Base-by-base conservation (phyloP, 2,888 invertebrate species). In the Limnephilus marmoratus region DNA sequence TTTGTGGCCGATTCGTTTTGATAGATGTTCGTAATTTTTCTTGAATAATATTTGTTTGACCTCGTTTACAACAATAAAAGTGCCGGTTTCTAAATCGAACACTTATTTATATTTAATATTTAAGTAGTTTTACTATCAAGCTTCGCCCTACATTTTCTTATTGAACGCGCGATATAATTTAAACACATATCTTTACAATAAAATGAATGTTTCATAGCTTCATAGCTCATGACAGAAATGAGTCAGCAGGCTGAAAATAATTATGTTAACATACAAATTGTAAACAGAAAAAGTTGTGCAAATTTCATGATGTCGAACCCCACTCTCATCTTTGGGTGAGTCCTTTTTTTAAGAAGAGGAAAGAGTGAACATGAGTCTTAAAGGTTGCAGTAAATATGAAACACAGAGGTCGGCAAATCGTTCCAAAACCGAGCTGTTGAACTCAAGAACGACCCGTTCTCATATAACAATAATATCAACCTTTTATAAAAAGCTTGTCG, bases 1-100 rank as follows among this genome's bases (percentile, higher is more conserved):
- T 34, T 83, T 83, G 24, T 41, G 37, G 83, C 83, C 83, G 41
- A 83, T 83, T 83, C 34, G 83, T 34, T 37, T 83, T 83, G 34
- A 41, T 37, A 83, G 41, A 34, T 34, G 24, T 37, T 37, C 34
- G 82, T 83, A 34, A 15, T 83, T 34, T 31, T 34, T 83, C 15
- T 34, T 83, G 18, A 37, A 24, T 41, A 37, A 41, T 41, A 34
- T 37, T 83, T 83, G 34, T 37, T 82, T 83, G 83, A 83, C 83
- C 83, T 83, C 83, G 34, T 83, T 83, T 83, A 34, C 37, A 37
- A 37, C 37, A 41, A 34, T 37, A 83, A 41, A 29, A 31, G 34
- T 37, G 83, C 37, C 11, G 31, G 37, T 83, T 68, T 68, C 68
- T 68, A 68, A 68, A 68, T 24, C 24, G 68, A n/a, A 24, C 68